Evolutionary conservation across 2,797 vertebrate species (phyloP).

Genomic region (Lepilemur septentrionalis): DNA sequence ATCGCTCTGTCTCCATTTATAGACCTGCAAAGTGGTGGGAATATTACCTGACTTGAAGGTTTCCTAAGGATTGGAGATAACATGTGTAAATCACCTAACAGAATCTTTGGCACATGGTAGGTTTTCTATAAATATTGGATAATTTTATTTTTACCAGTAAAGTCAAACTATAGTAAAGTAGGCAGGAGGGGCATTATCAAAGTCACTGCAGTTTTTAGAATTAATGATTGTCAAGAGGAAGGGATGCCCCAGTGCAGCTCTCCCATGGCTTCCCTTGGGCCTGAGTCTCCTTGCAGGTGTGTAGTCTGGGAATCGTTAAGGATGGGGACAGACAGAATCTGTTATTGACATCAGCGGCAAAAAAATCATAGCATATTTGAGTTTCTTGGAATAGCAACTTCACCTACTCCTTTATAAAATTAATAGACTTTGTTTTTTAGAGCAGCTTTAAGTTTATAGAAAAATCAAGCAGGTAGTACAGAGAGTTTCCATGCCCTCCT

Average conservation of each 20-base stretch:
- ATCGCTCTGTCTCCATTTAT: background rate
- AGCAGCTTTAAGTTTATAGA: background rate
- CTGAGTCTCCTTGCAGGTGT: rapidly evolving
- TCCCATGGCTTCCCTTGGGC: background rate
- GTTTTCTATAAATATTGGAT: background rate
- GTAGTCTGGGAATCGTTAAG: no score
- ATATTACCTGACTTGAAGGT: background rate
- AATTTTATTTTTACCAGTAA: background rate
- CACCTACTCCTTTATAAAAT: background rate
- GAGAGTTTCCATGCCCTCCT: background rate
- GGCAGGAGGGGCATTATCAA: background rate
- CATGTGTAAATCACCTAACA: no score
- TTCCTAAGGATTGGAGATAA: background rate
- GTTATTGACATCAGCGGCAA: background rate
- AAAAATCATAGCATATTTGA: background rate
- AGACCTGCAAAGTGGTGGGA: rapidly evolving
- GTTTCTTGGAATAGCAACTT: background rate
- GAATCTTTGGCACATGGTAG: rapidly evolving
- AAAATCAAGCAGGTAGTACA: background rate
- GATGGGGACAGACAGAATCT: no score
- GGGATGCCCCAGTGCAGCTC: rapidly evolving
- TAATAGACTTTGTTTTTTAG: background rate
- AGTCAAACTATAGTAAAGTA: background rate
- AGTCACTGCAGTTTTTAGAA: background rate
- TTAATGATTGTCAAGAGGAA: background rate